phyloP scores from a whole-genome alignment of 2,888 invertebrate species.

The Lepidocyrtinus sp. region DNA sequence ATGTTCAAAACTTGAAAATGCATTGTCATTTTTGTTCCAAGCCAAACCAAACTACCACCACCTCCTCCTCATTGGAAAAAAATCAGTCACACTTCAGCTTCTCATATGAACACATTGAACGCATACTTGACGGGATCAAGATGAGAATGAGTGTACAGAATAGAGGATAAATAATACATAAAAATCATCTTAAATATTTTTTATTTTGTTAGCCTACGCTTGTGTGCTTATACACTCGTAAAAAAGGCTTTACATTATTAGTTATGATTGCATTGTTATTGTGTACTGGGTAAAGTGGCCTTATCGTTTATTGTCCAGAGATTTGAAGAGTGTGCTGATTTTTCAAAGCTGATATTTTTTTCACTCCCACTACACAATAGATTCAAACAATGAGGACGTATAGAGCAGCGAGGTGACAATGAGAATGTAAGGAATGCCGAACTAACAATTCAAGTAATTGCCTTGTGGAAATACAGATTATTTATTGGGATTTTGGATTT shows the following conservation, averaged over 20 bases:
- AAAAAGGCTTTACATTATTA: too few species aligned
- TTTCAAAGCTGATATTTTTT: background rate
- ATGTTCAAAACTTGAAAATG: too few species aligned
- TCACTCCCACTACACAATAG: background rate
- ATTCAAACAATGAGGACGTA: background rate
- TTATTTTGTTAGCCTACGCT: background rate
- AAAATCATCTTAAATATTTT: background rate
- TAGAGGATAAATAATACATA: background rate
- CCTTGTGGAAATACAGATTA: background rate
- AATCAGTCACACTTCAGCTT: slow-evolving; percentile 35
- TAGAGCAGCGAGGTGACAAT: background rate
- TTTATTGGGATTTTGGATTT: background rate
- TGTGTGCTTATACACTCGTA: too few species aligned
- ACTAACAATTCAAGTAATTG: background rate
- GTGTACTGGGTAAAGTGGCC: too few species aligned
- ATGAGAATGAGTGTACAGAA: background rate
- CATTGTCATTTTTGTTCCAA: slow-evolving; percentile 35
- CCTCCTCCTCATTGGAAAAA: slow-evolving; percentile 29
- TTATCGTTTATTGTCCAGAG: slow-evolving; percentile 5
- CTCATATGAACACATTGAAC: slow-evolving; percentile 4
- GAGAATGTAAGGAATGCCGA: background rate
- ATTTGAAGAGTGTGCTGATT: slow-evolving; percentile 3
- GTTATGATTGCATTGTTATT: background rate
- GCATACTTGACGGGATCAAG: background rate
- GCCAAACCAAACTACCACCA: too few species aligned